These are phyloP conservation scores for Erannis defoliaria DNA, from an alignment of 2,888 invertebrate species.

Conservation along the genomic window DNA sequence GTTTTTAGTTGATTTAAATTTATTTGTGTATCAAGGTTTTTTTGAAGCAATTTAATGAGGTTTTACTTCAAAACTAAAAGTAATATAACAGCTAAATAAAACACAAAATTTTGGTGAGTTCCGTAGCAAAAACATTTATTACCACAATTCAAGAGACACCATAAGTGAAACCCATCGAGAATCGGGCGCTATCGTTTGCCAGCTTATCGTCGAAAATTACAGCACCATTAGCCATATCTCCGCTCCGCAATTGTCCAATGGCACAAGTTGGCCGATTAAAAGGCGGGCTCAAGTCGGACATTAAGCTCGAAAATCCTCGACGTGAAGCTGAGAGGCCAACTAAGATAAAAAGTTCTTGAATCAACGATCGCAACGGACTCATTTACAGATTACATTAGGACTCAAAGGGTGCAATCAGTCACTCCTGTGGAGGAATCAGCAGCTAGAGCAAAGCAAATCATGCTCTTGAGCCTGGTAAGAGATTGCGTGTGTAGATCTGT, in stretches of 20 bases:
- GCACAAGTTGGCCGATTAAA: constrained; percentile 73
- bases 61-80: no score
- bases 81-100: neutral
- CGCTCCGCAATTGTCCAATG: constrained; percentile 66
- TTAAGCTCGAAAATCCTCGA: constrained; percentile 59
- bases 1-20: no score
- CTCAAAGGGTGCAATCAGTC: constrained; percentile 57
- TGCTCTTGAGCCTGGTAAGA: constrained; percentile 51
- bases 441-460: constrained; percentile 70
- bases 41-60: no score
- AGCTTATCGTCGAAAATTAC: constrained; percentile 65
- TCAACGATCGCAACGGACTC: constrained; percentile 50
- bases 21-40: no score
- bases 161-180: constrained; percentile 43
- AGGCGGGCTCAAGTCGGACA: constrained; percentile 60
- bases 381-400: constrained; percentile 31
- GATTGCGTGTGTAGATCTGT: constrained; percentile 51
- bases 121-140: constrained; percentile 28
- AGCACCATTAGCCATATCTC: constrained; percentile 65
- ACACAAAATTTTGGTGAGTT: neutral
- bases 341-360: constrained; percentile 66
- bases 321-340: constrained; percentile 51
- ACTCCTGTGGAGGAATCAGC: constrained; percentile 62
- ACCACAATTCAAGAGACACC: constrained; percentile 38
- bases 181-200: constrained; percentile 45